Base-by-base conservation (phyloP, 2,888 invertebrate genomes). In the Osmoderma eremita region DNA sequence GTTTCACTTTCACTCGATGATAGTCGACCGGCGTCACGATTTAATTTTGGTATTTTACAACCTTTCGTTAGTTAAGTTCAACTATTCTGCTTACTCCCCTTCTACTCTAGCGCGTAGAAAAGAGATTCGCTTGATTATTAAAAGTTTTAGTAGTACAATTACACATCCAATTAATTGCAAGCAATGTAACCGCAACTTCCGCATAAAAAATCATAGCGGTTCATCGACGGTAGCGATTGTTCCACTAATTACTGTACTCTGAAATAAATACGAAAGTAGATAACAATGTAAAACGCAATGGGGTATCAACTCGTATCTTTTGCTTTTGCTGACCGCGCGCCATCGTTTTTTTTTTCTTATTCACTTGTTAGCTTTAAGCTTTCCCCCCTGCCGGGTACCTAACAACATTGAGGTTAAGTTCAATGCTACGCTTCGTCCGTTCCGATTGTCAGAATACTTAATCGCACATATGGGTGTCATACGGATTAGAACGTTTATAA, bases 341-440 rank as follows among this genome's bases (percentile, higher is more conserved):
- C 38, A 36, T 53, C 38, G 15, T 12, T 36, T 13, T 15, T 22
- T 53, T 53, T 36, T 36, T 51, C 18, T 36, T 10, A 10, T 45
- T 45, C 13, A 6, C 17, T 10, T 45, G 8, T 45, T 45, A 3
- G 45, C 45, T 3, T 24, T 10, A 18, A 17, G 45, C 12, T 17
- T 18, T 45, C n/a, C 45, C 17, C 45, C 17, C 18, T 45, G 17
- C 18, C 24, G 24, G 24, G 3, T 4, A 24, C 24, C 24, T 5
- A 30, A 30, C 42, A 41, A n/a, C 22, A 56, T 56, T 56, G 56
- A 56, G 56, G 56, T 56, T 56, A 56, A 56, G 56, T 56, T 56
- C 56, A 56, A 56, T 56, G 56, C 48, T 48, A 48, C 48, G 48
- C 56, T 24, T 56, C 56, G 56, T 56, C 56, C 56, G 41, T 42